Percentiles rank a stretch among this genome's conserved stretches.
These are phyloP conservation scores for Falco berigora DNA, from an alignment of 2,797 vertebrate genomes.

Conservation along the genomic window DNA sequence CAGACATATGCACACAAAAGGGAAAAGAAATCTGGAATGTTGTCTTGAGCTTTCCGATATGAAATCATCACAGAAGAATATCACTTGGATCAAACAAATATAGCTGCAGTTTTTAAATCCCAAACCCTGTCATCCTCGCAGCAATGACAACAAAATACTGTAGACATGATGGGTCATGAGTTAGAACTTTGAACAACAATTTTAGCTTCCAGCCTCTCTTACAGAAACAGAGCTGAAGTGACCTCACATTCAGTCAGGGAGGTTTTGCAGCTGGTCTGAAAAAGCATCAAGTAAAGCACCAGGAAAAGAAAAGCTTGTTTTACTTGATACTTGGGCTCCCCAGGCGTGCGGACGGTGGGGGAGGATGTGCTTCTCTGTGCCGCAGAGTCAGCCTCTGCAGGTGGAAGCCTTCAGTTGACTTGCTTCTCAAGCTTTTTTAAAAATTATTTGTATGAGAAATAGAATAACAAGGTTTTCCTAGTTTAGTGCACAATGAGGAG, in stretches of 20 bases:
- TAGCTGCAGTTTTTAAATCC: not conserved
- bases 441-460: not conserved
- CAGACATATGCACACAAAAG: not conserved
- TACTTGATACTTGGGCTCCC: not conserved
- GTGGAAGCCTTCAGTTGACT: not conserved
- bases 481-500: not conserved
- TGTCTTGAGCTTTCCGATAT: not conserved
- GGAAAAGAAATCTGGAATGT: not conserved
- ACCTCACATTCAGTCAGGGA: not conserved
- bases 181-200: not conserved
- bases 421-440: not conserved
- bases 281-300: not conserved
- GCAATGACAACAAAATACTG: not conserved
- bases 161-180: not conserved
- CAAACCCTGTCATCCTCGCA: not conserved
- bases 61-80: not conserved
- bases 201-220: not conserved
- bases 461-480: not conserved
- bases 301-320: conserved; percentile 11
- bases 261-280: conserved; percentile 4
- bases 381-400: not conserved
- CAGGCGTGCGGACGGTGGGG: not conserved
- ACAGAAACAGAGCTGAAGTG: not conserved
- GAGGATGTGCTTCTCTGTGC: not conserved
- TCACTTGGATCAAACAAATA: not conserved